Percentiles rank a stretch among this genome's conserved stretches.
phyloP scores from a whole-genome alignment of 1,140 invertebrate species.

The Euura lappo region DNA sequence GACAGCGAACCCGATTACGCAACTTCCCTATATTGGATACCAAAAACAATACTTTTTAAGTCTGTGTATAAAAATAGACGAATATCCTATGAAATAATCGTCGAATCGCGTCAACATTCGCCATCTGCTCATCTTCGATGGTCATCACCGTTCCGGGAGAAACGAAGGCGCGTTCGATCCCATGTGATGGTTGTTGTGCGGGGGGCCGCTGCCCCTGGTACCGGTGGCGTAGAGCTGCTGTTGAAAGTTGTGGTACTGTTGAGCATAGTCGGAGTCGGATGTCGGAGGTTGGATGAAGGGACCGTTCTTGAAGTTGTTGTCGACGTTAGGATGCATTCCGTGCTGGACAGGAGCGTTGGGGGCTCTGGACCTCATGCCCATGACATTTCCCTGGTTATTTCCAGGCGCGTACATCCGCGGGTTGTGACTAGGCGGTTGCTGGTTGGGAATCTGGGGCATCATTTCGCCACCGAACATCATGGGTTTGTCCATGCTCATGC shows the following conservation, averaged over 20 bases:
- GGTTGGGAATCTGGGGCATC: slow-evolving; percentile 49
- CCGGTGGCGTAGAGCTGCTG: slow-evolving; percentile 92
- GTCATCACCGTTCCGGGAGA: background rate
- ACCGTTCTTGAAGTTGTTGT: slow-evolving; percentile 78
- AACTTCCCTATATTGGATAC: no score
- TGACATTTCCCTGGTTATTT: slow-evolving; percentile 54
- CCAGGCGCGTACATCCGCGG: slow-evolving; percentile 62
- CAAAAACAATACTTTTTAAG: no score
- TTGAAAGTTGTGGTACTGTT: slow-evolving; percentile 95
- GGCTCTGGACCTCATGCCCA: slow-evolving; percentile 61
- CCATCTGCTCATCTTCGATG: no score
- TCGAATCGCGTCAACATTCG: no score
- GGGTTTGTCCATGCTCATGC: slow-evolving; percentile 58
- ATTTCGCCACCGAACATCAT: slow-evolving; percentile 50
- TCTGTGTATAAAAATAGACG: no score
- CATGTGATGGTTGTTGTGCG: slow-evolving; percentile 51
- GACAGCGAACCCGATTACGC: no score
- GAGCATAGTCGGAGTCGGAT: slow-evolving; percentile 89
- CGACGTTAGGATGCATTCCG: slow-evolving; percentile 78
- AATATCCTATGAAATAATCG: no score
- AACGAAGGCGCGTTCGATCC: slow-evolving; percentile 51
- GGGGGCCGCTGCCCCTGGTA: slow-evolving; percentile 66
- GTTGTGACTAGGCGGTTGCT: slow-evolving; percentile 41
- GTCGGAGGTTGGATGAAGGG: slow-evolving; percentile 84
- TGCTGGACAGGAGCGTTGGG: slow-evolving; percentile 69